Evolutionary conservation across 2,888 invertebrate genomes (phyloP).

Genomic region (Lissonota sp.): DNA sequence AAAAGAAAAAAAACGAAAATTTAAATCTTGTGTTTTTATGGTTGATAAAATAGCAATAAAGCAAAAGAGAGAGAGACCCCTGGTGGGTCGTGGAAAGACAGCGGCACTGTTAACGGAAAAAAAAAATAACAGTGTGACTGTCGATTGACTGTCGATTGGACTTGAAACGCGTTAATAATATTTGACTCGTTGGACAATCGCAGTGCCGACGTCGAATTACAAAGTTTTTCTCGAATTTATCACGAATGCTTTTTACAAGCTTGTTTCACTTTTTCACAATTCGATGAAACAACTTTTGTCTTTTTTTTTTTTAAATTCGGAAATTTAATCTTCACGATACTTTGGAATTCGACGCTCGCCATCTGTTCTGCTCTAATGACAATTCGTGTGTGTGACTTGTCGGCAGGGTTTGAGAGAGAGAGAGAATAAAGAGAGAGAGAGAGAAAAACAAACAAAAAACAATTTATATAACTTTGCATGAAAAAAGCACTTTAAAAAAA

Average conservation of each 20-base stretch:
- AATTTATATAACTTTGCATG: conserved; percentile 77
- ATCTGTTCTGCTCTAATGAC: conserved; percentile 69
- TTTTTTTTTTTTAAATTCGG: neutral
- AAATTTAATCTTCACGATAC: conserved; percentile 7
- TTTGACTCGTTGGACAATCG: conserved; percentile 63
- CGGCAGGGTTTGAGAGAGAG: conserved; percentile 63
- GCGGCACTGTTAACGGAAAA: conserved; percentile 19
- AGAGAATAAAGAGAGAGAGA: conserved; percentile 42
- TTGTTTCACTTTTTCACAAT: neutral
- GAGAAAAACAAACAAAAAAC: conserved; percentile 43
- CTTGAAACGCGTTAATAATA: conserved; percentile 52
- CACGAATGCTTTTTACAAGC: neutral
- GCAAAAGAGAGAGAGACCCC: conserved; percentile 62
- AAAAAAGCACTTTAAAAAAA: conserved; percentile 71
- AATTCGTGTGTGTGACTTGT: conserved; percentile 68
- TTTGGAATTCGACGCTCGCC: conserved; percentile 41
- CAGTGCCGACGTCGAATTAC: conserved; percentile 42
- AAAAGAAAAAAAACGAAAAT: conserved; percentile 14
- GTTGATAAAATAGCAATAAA: conserved; percentile 61
- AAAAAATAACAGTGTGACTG: conserved; percentile 40
- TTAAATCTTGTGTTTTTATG: conserved; percentile 50
- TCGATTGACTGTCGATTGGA: conserved; percentile 67
- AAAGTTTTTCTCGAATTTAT: conserved; percentile 14
- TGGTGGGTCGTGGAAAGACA: conserved; percentile 68
- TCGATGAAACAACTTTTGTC: neutral